These are phyloP conservation scores for Propithecus perrieri DNA, from an alignment of 2,797 vertebrate genomes.

Conservation along the genomic window DNA sequence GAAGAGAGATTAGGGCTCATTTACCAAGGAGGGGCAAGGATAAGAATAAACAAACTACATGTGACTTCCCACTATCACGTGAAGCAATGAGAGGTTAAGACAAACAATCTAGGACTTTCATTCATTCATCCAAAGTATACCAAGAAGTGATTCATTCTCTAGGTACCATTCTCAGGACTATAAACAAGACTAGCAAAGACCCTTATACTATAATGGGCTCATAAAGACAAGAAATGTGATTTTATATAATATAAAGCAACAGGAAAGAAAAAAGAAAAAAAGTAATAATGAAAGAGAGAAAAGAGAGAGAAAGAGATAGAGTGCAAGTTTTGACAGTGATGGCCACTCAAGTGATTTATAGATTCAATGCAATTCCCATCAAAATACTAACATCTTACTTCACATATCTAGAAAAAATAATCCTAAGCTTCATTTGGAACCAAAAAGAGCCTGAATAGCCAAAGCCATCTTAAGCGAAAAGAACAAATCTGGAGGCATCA, in stretches of 20 bases:
- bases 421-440: too few species aligned
- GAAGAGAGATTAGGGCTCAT: background rate
- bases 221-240: background rate
- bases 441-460: too few species aligned
- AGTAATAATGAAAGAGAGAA: background rate
- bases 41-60: background rate
- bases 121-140: background rate
- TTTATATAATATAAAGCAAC: background rate
- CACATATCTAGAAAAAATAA: too few species aligned
- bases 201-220: background rate
- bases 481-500: too few species aligned
- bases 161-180: background rate
- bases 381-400: too few species aligned
- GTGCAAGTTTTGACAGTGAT: background rate
- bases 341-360: background rate
- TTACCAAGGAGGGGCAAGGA: background rate
- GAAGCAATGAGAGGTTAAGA: background rate
- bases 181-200: background rate
- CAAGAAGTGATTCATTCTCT: background rate
- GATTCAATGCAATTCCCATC: too few species aligned
- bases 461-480: too few species aligned
- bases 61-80: background rate
- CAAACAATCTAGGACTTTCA: background rate
- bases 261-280: background rate
- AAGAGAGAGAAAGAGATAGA: background rate